Conservation (phyloP, 1,140 invertebrate genomes). For the Phenacoccus solenopsis region DNA sequence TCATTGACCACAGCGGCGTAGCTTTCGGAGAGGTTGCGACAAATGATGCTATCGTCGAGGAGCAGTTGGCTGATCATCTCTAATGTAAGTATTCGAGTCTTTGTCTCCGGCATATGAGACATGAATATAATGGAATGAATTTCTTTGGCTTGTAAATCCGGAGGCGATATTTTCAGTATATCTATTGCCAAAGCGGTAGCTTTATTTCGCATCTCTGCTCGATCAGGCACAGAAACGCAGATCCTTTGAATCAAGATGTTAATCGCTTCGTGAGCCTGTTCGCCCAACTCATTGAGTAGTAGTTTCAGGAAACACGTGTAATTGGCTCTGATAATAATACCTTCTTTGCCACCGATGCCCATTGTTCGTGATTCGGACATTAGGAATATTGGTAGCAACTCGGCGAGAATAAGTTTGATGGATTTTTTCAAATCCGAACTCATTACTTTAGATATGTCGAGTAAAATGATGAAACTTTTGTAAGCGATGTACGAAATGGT, state of each 20-base stretch:
- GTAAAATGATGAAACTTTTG: slow-evolving; percentile 37
- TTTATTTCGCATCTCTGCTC: slow-evolving; percentile 41
- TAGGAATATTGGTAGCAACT: slow-evolving; percentile 38
- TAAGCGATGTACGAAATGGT: slow-evolving; percentile 33
- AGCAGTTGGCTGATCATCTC: slow-evolving; percentile 43
- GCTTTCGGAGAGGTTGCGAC: slow-evolving; percentile 8
- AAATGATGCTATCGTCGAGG: slow-evolving; percentile 23
- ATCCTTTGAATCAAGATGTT: slow-evolving; percentile 43
- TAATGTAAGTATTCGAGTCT: slow-evolving; percentile 40
- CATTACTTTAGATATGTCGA: slow-evolving; percentile 35
- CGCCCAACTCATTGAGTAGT: slow-evolving; percentile 33
- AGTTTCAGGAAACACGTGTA: slow-evolving; percentile 39
- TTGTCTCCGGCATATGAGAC: slow-evolving; percentile 38
- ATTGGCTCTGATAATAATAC: slow-evolving; percentile 37
- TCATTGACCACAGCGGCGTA: slow-evolving; percentile 33
- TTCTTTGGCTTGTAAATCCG: slow-evolving; percentile 31
- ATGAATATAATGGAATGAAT: slow-evolving; percentile 40
- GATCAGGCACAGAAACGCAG: slow-evolving; percentile 43
- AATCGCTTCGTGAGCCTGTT: slow-evolving; percentile 33
- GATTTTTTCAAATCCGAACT: slow-evolving; percentile 38
- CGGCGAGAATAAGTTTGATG: slow-evolving; percentile 37
- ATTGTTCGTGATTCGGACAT: slow-evolving; percentile 34
- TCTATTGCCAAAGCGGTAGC: slow-evolving; percentile 38
- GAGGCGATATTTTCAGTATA: slow-evolving; percentile 36
- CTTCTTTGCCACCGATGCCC: slow-evolving; percentile 31